These are phyloP conservation scores for Protobothrops flavoviridis DNA, from an alignment of 2,113 vertebrate species.

Conservation along the genomic window DNA sequence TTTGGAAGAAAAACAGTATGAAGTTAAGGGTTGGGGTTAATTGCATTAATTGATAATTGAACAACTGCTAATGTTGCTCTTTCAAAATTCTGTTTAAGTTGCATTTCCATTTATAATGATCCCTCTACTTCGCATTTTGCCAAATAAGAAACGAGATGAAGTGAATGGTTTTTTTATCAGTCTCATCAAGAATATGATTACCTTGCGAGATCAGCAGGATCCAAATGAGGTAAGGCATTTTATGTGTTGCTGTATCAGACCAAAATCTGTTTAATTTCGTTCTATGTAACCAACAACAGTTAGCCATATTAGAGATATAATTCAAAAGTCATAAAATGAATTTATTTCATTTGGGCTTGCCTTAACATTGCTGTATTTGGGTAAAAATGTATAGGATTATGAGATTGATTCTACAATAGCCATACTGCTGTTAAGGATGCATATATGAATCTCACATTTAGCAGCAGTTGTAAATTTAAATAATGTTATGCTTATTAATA, in stretches of 20 bases:
- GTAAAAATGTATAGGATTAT: not conserved
- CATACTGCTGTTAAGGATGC: not conserved
- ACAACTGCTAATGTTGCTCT: conserved; percentile 14
- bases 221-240: conserved; percentile 79
- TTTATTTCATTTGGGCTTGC: not conserved
- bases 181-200: conserved; percentile 80
- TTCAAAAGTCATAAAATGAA: not conserved
- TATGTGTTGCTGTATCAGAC: not conserved
- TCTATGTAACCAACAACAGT: not conserved
- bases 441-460: not conserved
- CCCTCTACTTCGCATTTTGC: conserved; percentile 76
- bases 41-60: conserved; percentile 10
- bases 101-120: conserved; percentile 84
- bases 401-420: not conserved
- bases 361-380: not conserved
- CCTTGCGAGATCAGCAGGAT: conserved; percentile 81
- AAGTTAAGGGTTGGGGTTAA: not conserved
- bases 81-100: conserved; percentile 71
- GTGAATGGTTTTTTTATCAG: conserved; percentile 85
- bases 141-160: conserved; percentile 80
- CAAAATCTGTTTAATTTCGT: not conserved
- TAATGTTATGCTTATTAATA: not conserved
- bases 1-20: not conserved
- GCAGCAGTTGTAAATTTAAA: not conserved
- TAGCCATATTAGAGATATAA: not conserved